Base-by-base conservation (phyloP, 2,113 vertebrate genomes). In the Perccottus glenii region DNA sequence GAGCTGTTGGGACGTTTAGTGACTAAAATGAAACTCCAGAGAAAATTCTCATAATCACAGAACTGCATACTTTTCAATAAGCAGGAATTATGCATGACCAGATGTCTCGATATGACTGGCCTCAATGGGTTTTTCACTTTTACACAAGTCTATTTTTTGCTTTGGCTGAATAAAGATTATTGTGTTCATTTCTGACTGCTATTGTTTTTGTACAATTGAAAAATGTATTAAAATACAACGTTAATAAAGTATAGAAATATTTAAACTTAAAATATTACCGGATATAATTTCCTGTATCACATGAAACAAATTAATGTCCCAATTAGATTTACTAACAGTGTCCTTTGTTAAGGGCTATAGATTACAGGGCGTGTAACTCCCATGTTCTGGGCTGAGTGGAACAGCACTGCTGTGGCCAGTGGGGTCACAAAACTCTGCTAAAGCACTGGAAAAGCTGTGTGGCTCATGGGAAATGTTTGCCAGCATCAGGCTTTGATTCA, bases 41-140 rank as follows among this genome's bases (percentile, higher is more conserved):
- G 82, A 80, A 81, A 81, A 86, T 78, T 77, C 72, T 84, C 84
- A 89, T 87, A 69, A 81, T 74, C 76, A 58, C 76, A 74, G 65
- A 83, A 73, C 43, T 75, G 85, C 83, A 78, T 82, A 88, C 82
- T 73, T 85, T 85, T 87, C 80, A 90, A 85, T 89, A 86, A 84
- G 84, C 78, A 84, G 84, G 82, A 90, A 90, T 90, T 90, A 90
- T 90, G 87, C 87, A 89, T 85, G 85, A 89, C 65, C 88, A 91
- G 89, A 89, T 91, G 85, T 81, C 83, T 87, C 11, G 83, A 86
- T 87, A 73, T 3, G 36, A 88, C 60, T 60, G 35, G 67, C 74
- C 80, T 81, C 76, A 43, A 4, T 59, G 80, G 75, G 44, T 40
- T 81, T 68, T 50, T 44, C 6, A 12, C 56, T 68, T 46, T 48